These are phyloP conservation scores for human DNA, from an alignment of 2,113 vertebrate genomes.

Conservation along the genomic window DNA sequence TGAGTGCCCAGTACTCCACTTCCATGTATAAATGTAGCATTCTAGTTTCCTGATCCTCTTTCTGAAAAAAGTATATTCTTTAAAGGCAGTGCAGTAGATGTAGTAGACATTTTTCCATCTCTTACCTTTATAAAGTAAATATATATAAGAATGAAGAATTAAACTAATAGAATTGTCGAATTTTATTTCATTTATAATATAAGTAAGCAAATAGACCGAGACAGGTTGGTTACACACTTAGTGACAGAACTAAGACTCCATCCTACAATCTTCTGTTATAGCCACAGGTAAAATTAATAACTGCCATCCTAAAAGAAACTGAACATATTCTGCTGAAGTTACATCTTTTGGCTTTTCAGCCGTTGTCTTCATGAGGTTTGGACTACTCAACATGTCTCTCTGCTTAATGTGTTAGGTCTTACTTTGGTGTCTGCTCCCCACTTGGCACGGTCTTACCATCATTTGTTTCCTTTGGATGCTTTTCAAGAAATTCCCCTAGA, in stretches of 20 bases:
- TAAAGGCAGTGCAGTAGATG: neutral
- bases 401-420: constrained; percentile 86
- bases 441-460: constrained; percentile 96
- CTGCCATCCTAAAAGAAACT: neutral
- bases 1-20: neutral
- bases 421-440: constrained; percentile 98
- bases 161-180: neutral
- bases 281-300: neutral
- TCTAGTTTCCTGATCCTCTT: constrained; percentile 1
- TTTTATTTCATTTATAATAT: constrained; percentile 41
- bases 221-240: neutral
- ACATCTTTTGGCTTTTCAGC: neutral
- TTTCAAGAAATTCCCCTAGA: constrained; percentile 89
- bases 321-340: neutral
- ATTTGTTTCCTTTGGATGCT: constrained; percentile 95
- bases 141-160: neutral
- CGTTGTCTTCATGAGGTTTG: neutral
- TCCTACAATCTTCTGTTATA: constrained; percentile 4
- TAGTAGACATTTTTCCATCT: neutral
- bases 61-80: constrained; percentile 9
- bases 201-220: neutral
- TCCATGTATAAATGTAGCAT: neutral
- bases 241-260: neutral
- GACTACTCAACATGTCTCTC: neutral
- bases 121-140: neutral